phyloP scores from a whole-genome alignment of 2,888 invertebrate species.

The Lamellibrachia satsuma region DNA sequence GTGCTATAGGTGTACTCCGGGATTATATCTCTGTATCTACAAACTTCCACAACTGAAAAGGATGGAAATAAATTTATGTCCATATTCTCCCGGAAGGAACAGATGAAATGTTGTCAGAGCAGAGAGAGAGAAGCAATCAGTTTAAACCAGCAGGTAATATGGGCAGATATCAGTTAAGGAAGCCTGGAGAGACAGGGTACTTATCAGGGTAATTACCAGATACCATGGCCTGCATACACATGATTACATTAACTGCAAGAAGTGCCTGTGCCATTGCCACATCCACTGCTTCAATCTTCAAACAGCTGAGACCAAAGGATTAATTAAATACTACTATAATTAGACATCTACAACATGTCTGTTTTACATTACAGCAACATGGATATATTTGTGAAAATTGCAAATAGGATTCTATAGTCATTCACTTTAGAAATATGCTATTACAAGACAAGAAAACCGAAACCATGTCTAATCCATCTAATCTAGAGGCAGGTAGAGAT shows the following conservation, averaged over 20 bases:
- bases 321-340: not conserved
- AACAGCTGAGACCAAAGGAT: not conserved
- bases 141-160: not conserved
- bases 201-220: not conserved
- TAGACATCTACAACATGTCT: not conserved
- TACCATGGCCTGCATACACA: not conserved
- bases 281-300: not conserved
- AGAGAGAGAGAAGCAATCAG: not conserved
- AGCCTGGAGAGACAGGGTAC: not conserved
- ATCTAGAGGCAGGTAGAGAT: not conserved
- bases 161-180: not conserved
- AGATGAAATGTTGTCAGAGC: not conserved
- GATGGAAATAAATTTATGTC: not conserved
- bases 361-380: not conserved
- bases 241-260: not conserved
- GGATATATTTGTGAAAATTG: not conserved
- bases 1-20: not conserved
- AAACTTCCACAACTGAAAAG: not conserved
- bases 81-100: not conserved
- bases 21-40: not conserved
- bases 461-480: not conserved
- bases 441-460: not conserved
- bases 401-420: not conserved
- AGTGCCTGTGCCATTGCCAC: not conserved
- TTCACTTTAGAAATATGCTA: not conserved